Conservation (phyloP, 2,797 vertebrate genomes). For the Aulostomus chinensis region DNA sequence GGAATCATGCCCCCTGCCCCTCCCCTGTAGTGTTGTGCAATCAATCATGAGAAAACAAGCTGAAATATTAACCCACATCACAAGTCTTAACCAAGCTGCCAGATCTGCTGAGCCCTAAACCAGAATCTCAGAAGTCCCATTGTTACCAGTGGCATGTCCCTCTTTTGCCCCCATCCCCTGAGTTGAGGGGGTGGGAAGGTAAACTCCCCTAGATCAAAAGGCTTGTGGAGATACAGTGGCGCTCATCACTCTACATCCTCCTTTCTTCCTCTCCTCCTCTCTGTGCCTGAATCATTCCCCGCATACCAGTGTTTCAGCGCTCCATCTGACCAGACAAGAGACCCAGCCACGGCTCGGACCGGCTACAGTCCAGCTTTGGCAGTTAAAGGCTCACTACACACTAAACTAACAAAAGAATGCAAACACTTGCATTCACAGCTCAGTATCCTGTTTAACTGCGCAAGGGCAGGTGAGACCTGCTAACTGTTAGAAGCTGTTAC, state of each 20-base stretch:
- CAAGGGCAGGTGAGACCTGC: neutral
- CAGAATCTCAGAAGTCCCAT: slow-evolving; percentile 57
- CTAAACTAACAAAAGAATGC: no score
- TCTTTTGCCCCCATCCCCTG: slow-evolving; percentile 49
- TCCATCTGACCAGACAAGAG: slow-evolving; percentile 43
- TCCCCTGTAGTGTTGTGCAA: slow-evolving; percentile 7
- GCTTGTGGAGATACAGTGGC: slow-evolving; percentile 77
- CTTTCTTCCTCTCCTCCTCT: slow-evolving; percentile 79
- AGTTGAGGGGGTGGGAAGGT: slow-evolving; percentile 21
- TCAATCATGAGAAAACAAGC: slow-evolving; percentile 5
- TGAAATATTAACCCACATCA: slow-evolving; percentile 4
- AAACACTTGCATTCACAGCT: no score
- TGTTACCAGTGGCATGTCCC: slow-evolving; percentile 66
- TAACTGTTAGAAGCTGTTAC: no score
- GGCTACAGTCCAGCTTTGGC: slow-evolving; percentile 34
- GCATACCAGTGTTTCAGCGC: slow-evolving; percentile 83
- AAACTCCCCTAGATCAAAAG: slow-evolving; percentile 79
- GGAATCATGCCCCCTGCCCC: slow-evolving; percentile 1
- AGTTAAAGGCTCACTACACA: slow-evolving; percentile 23
- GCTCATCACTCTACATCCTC: slow-evolving; percentile 81
- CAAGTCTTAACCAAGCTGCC: slow-evolving; percentile 9
- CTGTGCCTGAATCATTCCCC: slow-evolving; percentile 73
- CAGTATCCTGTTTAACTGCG: slow-evolving; percentile 1
- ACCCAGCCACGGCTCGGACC: slow-evolving; percentile 8
- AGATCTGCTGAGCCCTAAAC: neutral